Base-by-base conservation (phyloP, 2,113 vertebrate species). In the Sturnira hondurensis region DNA sequence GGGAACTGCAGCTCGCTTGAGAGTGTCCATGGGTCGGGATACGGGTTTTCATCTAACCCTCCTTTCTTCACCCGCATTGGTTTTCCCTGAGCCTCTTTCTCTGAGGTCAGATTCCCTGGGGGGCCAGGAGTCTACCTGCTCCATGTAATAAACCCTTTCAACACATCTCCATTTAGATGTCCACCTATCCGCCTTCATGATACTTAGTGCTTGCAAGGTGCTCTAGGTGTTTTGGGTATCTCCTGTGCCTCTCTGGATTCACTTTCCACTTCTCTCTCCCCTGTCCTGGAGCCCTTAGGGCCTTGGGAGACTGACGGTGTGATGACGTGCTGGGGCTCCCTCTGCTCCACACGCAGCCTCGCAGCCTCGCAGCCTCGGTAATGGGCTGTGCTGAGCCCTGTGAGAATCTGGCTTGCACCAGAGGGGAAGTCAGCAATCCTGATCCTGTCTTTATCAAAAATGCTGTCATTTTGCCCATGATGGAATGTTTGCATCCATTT, bases 401-500 rank as follows among this genome's bases (percentile, higher is more conserved):
- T 31, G 11, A 19, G 45, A 73, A 2, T 28, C 38, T 22, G 47
- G 41, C 12, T 16, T 28, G 31, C 9, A 13, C 41, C 19, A 76
- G 41, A 50, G 24, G 15, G 52, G 61, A 88, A 83, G 28, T 77
- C 33, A 67, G 7, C 11, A 36, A 65, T 36, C 47, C 26, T 33
- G 13, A 80, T 65, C 20, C 20, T 26, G 43, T 33, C 67, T 89
- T 78, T 89, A 89, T 24, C 73, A 43, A 58, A 36, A 70, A 24
- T 68, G 68, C 47, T 74, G 33, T 45, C 12, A 26, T 68, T 74
- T 82, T 83, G 1, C 1, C 71, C n/a, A 24, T 41, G 0, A 24
- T 56, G 43, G 38, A 36, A 76, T 38, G 50, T 93, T 94, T 78
- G 61, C 45, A 71, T 86, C 38, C 61, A n/a, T 83, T 94, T 71